Percentiles rank a stretch among this genome's conserved stretches.
Evolutionary conservation across 2,888 invertebrate genomes (phyloP).

Genomic region (Melangyna quadrimaculata): DNA sequence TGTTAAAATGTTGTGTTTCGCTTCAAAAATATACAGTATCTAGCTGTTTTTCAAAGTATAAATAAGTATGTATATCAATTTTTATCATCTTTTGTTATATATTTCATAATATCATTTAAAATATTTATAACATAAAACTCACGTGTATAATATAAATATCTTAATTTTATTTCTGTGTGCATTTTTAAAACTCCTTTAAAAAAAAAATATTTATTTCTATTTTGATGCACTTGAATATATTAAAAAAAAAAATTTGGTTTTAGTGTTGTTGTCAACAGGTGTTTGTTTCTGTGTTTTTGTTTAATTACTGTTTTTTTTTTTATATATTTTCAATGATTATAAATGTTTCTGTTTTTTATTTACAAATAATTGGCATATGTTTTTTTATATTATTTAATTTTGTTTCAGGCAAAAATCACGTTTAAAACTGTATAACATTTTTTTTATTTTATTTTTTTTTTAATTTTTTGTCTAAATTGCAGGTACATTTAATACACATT

Average conservation of each 20-base stretch:
- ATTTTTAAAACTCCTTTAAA: too few relatives aligned
- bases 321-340: neutral
- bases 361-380: slow-evolving; percentile 41
- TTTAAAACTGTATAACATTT: slow-evolving; percentile 41
- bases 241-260: slow-evolving; percentile 7
- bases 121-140: slow-evolving; percentile 4
- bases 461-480: slow-evolving; percentile 33
- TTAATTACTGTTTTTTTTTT: neutral
- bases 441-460: slow-evolving; percentile 16
- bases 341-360: slow-evolving; percentile 24
- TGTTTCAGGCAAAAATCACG: slow-evolving; percentile 54
- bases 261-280: slow-evolving; percentile 46
- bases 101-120: neutral
- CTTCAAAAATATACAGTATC: neutral
- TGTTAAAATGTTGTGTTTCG: neutral
- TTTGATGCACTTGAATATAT: slow-evolving; percentile 2
- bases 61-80: neutral
- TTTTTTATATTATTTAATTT: slow-evolving; percentile 31
- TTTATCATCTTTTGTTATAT: neutral
- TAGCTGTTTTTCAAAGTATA: neutral
- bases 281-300: neutral
- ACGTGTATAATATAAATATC: slow-evolving; percentile 23
- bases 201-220: neutral
- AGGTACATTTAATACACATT: slow-evolving; percentile 61
- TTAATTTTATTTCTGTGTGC: neutral